Evolutionary conservation across 2,113 vertebrate genomes (phyloP), one percentile per base, ranked within the genome.

Genomic region (Cinclus cinclus): DNA sequence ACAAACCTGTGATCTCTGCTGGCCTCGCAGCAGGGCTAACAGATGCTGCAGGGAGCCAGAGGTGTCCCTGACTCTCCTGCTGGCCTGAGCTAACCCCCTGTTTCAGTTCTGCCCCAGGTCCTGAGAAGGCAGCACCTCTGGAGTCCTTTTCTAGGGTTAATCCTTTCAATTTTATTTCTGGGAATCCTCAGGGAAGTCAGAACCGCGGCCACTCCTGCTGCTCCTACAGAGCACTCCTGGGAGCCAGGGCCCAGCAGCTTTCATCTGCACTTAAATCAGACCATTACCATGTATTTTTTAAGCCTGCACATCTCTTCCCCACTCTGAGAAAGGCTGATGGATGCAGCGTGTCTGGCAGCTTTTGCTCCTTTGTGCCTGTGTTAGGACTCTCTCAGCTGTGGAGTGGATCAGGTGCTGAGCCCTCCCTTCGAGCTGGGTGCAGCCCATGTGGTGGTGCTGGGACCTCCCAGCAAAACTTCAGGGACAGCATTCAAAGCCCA

Each of bases 171-270:
- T 77, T 63, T 16, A 31, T n/a, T 24, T 41, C 60, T 47, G 60
- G 59, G 59, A 63, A 28, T 35, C 56, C 80, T 63, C 27, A 25
- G 24, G 41, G 62, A 41, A 59, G 19, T 24, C 64, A n/a, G 75
- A 28, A 17, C 25, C 0, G 0, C 0, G 10, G 58, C 64, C 2
- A 2, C 31, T 33, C 24, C 44, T 23, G 28, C 60, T 82, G 67
- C 15, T 76, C 28, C 55, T 0, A 0, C 62, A 56, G 71, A 90
- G 68, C 76, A 83, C 55, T 81, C 47, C 56, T 2, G 20, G 64
- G 47, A 84, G 52, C 28, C 0, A 0, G 42, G 55, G 50, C 59
- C 69, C 86, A 41, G 73, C 37, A 78, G 73, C 67, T 97, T 91
- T 53, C 52, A 41, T 13, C 77, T 89, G 56, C 64, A 21, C 52